These are phyloP conservation scores for Redunca redunca DNA, from an alignment of 2,113 vertebrate genomes.

Conservation along the genomic window DNA sequence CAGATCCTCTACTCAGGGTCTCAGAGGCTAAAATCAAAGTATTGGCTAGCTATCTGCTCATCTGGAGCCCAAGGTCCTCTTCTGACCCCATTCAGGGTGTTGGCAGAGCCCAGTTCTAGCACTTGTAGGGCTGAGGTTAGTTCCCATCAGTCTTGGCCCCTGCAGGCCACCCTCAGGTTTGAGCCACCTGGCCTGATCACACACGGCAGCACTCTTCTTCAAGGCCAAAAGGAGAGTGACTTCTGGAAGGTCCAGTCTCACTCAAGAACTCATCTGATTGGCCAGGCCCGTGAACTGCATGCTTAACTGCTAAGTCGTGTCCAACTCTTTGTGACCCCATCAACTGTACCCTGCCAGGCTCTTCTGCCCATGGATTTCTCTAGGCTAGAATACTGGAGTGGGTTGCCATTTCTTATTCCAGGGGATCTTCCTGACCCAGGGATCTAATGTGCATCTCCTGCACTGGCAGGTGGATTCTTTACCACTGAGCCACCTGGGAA, in stretches of 20 bases:
- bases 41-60: background rate
- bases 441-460: background rate
- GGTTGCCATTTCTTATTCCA: background rate
- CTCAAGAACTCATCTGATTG: background rate
- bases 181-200: background rate
- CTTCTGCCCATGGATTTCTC: background rate
- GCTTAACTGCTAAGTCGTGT: background rate
- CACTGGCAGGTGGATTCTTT: background rate
- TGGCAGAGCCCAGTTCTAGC: background rate
- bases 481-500: background rate
- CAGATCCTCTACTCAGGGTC: background rate
- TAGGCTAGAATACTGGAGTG: background rate
- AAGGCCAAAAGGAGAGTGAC: background rate
- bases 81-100: background rate
- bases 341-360: background rate
- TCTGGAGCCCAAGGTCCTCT: background rate
- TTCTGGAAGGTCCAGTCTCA: accelerated
- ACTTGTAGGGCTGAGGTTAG: background rate
- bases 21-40: background rate
- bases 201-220: background rate
- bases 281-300: background rate
- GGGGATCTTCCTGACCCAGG: background rate
- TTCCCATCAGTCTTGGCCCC: background rate
- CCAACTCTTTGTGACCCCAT: background rate
- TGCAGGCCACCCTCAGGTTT: background rate